Percentiles rank a stretch among this genome's conserved stretches.
Conservation (phyloP, 2,888 invertebrate species). For the Rotaria macrura region DNA sequence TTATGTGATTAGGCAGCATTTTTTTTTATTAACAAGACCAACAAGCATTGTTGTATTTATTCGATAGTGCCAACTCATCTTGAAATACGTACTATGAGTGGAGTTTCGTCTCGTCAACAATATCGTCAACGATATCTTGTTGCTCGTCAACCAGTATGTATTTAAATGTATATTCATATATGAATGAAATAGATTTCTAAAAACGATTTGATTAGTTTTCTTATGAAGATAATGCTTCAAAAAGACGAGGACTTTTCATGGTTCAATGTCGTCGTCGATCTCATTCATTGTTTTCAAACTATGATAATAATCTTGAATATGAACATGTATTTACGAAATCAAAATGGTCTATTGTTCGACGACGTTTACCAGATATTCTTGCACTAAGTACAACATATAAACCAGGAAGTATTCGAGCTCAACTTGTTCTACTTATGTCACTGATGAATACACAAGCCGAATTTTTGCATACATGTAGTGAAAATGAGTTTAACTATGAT, state of each 20-base stretch:
- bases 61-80: background rate
- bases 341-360: background rate
- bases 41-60: too few species aligned
- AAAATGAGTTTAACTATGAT: background rate
- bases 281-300: background rate
- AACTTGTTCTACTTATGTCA: background rate
- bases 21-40: too few species aligned
- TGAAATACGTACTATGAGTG: background rate
- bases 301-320: background rate
- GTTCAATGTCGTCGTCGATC: background rate
- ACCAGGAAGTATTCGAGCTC: background rate
- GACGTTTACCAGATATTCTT: conserved; percentile 17
- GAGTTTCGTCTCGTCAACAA: background rate
- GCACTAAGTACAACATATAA: background rate
- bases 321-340: background rate
- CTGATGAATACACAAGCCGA: background rate
- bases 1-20: too few species aligned
- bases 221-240: background rate
- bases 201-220: background rate
- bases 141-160: background rate
- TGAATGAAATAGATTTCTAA: background rate
- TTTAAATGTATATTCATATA: background rate
- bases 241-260: too few species aligned
- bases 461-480: background rate
- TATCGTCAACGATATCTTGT: background rate